Conservation (phyloP, 2,797 vertebrate species). For the Meriones psammophilus region DNA sequence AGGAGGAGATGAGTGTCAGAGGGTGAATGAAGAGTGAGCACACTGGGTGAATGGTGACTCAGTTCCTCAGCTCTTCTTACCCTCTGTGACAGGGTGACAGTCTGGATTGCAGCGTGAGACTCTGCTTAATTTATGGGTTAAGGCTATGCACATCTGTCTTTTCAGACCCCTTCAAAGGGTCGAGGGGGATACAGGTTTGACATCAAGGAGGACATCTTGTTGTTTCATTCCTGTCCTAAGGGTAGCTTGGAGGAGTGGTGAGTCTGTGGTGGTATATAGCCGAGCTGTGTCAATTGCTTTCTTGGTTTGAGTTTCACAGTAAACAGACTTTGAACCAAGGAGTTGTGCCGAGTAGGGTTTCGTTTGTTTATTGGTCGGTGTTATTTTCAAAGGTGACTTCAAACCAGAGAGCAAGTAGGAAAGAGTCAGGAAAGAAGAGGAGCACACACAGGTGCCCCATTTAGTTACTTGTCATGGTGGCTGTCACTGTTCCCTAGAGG, state of each 20-base stretch:
- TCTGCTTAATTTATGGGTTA: not conserved
- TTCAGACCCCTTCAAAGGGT: not conserved
- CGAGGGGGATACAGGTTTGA: not conserved
- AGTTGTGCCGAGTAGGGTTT: not conserved
- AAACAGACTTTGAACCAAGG: not conserved
- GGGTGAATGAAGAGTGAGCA: not conserved
- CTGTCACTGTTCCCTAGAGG: not conserved
- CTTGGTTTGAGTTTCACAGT: not conserved
- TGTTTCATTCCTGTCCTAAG: not conserved
- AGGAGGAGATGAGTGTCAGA: not conserved
- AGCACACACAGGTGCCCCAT: not conserved
- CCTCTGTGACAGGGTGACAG: not conserved
- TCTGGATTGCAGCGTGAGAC: not conserved
- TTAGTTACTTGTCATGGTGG: not conserved
- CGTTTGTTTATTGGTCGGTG: not conserved
- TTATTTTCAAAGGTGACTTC: not conserved
- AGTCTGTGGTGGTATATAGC: not conserved
- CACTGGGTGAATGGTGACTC: not conserved
- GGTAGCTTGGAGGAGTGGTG: not conserved
- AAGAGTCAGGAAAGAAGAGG: not conserved
- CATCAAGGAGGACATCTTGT: not conserved
- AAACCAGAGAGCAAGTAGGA: not conserved
- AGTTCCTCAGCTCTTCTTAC: not conserved
- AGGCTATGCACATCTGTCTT: not conserved
- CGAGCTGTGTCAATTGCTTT: not conserved